Evolutionary conservation across 1,140 invertebrate genomes (phyloP), one percentile per base, ranked within the genome.

Genomic region (Helicoverpa armigera): DNA sequence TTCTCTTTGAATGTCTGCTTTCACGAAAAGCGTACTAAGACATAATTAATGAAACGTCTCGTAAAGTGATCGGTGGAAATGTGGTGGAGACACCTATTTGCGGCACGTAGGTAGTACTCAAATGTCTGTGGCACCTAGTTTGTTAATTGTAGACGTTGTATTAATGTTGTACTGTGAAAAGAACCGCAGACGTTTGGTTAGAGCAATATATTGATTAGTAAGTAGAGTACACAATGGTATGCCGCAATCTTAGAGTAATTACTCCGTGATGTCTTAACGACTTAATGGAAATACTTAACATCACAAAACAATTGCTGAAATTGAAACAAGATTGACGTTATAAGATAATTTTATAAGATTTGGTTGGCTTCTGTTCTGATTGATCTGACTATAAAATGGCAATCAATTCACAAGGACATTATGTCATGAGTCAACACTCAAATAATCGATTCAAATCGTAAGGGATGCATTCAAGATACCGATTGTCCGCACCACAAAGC

Each of bases 401-500:
- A 10, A 50, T 13, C 11, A 23, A 11, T 29, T 11, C 56, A 61
- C 3, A 29, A 31, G 13, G 58, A 29, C 58, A 50, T 50, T 18
- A 16, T 58, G 56, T 58, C 65, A 50, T 69, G 43, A 61, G 58
- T 61, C 43, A 50, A 69, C 43, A 31, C 18, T 54, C 69, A 43
- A 72, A 29, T 53, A 72, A 72, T 72, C 69, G 53, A 72, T 72
- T 31, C 16, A 72, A 53, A 51, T 53, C 69, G 69, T n/a, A 72
- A 23, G 23, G 23, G 23, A 72, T 50, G 69, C 69, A 72, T 72
- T 72, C 69, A 72, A 53, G 50, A 77, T 65, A 35, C 23, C 56
- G 58, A 63, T 61, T 63, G 58, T 76, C 74, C 43, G 43, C 23
- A 31, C 74, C 75, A 65, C 75, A 67, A 77, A 53, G 75, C 75